A percentile compares a stretch with the other conserved stretches of the same genome.
Evolutionary conservation across 2,888 invertebrate genomes (phyloP).

Genomic region (Orthonevra nobilis): DNA sequence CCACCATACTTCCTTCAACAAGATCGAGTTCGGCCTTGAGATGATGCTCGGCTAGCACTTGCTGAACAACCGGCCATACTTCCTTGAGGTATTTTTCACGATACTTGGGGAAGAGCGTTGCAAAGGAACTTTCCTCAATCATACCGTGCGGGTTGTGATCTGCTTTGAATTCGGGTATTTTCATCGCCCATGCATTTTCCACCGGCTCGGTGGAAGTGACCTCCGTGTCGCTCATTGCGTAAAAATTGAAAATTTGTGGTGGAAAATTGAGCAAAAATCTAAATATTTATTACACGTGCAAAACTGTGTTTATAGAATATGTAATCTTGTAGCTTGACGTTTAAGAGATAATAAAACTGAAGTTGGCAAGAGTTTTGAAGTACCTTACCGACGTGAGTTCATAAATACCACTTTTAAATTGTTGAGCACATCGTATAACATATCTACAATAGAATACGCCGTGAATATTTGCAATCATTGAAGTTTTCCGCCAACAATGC

Average conservation of each 20-base stretch:
- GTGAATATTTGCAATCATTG: too few relatives aligned
- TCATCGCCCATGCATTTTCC: conserved; percentile 92
- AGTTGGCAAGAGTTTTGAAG: too few relatives aligned
- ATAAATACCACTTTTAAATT: not conserved
- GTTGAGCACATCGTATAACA: too few relatives aligned
- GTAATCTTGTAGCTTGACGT: conserved; percentile 7
- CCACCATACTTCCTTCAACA: conserved; percentile 96
- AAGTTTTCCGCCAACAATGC: too few relatives aligned
- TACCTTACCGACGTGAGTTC: conserved; percentile 11
- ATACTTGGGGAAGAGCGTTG: conserved; percentile 97
- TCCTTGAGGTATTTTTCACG: conserved; percentile 96
- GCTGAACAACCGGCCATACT: conserved; percentile 97
- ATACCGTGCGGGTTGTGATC: conserved; percentile 92
- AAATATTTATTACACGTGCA: conserved; percentile 32
- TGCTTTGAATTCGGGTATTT: conserved; percentile 92
- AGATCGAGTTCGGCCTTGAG: conserved; percentile 94
- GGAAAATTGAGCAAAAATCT: too few relatives aligned
- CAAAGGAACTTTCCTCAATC: conserved; percentile 96
- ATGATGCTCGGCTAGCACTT: conserved; percentile 88
- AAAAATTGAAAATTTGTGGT: too few relatives aligned
- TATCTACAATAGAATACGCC: too few relatives aligned
- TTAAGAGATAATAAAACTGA: not conserved
- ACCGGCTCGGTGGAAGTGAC: conserved; percentile 82
- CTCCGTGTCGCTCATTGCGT: conserved; percentile 77
- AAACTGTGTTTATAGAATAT: not conserved